phyloP scores from a whole-genome alignment of 1,140 invertebrate genomes.

The Heliconius eleuchia region DNA sequence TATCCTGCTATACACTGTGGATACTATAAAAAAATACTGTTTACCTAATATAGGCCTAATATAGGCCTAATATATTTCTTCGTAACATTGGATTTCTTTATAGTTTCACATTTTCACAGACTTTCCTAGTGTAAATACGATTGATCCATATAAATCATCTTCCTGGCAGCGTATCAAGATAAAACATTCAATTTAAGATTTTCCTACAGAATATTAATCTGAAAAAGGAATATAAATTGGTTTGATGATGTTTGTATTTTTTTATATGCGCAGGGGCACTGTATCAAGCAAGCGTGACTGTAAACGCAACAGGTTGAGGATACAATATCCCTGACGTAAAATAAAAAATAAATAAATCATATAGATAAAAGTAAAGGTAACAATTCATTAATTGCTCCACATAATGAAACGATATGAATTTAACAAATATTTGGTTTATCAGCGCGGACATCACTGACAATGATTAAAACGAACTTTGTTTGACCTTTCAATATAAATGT shows the following conservation, averaged over 20 bases:
- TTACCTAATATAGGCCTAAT: no score
- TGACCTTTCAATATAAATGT: conserved; percentile 4
- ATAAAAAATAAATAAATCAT: background rate
- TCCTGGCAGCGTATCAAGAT: background rate
- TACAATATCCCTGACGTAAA: no score
- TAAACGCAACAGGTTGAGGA: no score
- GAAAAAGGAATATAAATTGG: no score
- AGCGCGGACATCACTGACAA: background rate
- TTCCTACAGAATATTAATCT: background rate
- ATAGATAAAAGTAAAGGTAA: background rate
- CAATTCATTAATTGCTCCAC: background rate
- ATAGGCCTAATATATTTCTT: no score
- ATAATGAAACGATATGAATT: background rate
- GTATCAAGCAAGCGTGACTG: no score
- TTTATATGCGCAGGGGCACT: no score
- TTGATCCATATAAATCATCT: background rate
- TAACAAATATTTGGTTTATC: conserved; percentile 5
- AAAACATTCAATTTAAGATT: background rate
- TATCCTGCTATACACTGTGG: no score
- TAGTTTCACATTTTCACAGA: background rate
- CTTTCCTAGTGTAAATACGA: background rate
- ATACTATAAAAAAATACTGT: no score
- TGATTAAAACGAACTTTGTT: conserved; percentile 14
- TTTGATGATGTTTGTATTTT: no score
- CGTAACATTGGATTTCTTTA: background rate